Conservation (phyloP, 2,797 vertebrate species). For the Denticeps clupeoides region DNA sequence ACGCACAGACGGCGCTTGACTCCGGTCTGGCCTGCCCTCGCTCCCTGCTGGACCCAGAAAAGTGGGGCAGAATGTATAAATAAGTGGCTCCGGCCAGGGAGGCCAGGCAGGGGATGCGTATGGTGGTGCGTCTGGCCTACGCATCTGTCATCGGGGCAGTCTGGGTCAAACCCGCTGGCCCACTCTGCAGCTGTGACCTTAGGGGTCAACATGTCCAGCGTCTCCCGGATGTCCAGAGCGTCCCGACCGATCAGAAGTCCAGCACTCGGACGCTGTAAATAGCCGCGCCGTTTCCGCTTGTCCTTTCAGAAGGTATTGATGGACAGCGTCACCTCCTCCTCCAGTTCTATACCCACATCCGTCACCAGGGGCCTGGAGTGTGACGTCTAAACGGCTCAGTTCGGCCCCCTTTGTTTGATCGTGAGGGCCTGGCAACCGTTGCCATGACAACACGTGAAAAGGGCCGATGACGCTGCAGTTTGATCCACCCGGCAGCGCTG, state of each 20-base stretch:
- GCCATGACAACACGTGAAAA: constrained; percentile 36
- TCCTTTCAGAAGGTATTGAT: too few relatives aligned
- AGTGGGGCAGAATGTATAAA: background rate
- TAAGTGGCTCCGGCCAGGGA: background rate
- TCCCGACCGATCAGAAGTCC: too few relatives aligned
- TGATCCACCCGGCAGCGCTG: constrained; percentile 12
- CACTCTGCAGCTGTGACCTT: constrained; percentile 2
- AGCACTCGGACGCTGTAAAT: too few relatives aligned
- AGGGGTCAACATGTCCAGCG: background rate
- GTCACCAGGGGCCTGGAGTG: background rate
- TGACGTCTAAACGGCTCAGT: background rate
- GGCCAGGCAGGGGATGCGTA: background rate
- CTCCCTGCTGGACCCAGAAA: background rate
- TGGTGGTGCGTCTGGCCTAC: background rate
- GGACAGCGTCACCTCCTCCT: too few relatives aligned
- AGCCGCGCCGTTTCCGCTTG: too few relatives aligned
- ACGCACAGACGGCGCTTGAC: too few relatives aligned
- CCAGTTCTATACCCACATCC: too few relatives aligned
- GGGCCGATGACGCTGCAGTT: constrained; percentile 41
- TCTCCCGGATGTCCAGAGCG: background rate
- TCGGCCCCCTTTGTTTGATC: background rate
- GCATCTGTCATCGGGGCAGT: background rate
- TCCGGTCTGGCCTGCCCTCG: background rate
- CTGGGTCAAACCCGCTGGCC: background rate
- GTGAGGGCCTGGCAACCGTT: constrained; percentile 22